These are phyloP conservation scores for Octodonta nipae DNA, from an alignment of 2,888 invertebrate genomes.

Conservation along the genomic window DNA sequence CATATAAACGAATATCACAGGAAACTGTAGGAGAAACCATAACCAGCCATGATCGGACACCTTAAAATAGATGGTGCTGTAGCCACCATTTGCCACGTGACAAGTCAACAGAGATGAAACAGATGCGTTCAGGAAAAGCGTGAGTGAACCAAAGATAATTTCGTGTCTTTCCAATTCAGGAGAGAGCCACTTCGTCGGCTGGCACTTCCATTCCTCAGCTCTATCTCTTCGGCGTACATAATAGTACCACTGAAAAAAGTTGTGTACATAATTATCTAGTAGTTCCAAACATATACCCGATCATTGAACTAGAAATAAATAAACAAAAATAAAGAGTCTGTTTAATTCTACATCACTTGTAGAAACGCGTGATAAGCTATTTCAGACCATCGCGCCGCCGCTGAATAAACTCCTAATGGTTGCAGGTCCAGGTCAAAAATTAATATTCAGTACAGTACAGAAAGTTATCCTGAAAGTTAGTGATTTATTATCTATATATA, in stretches of 20 bases:
- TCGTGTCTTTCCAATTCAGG: constrained; percentile 56
- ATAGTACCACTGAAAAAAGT: constrained; percentile 63
- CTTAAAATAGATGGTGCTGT: constrained; percentile 50
- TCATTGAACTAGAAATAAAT: no score
- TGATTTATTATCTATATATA: no score
- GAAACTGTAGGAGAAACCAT: constrained; percentile 54
- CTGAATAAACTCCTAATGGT: no score
- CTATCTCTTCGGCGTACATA: constrained; percentile 48
- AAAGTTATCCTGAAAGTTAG: no score
- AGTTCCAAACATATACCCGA: no score
- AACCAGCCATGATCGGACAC: constrained; percentile 47
- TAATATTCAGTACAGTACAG: no score
- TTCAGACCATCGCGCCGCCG: no score
- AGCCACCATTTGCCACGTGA: constrained; percentile 54
- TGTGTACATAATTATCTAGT: no score
- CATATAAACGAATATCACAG: constrained; percentile 48
- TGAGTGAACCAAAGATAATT: constrained; percentile 48
- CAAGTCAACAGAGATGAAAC: constrained; percentile 49
- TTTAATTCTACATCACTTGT: no score
- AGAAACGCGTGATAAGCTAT: no score
- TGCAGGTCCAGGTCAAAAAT: no score
- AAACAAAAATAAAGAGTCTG: no score
- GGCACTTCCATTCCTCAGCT: constrained; percentile 60
- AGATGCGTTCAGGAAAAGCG: constrained; percentile 42
- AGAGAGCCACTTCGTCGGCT: constrained; percentile 53